Base-by-base conservation (phyloP, 2,888 invertebrate genomes). In the Lampropteryx suffumata region DNA sequence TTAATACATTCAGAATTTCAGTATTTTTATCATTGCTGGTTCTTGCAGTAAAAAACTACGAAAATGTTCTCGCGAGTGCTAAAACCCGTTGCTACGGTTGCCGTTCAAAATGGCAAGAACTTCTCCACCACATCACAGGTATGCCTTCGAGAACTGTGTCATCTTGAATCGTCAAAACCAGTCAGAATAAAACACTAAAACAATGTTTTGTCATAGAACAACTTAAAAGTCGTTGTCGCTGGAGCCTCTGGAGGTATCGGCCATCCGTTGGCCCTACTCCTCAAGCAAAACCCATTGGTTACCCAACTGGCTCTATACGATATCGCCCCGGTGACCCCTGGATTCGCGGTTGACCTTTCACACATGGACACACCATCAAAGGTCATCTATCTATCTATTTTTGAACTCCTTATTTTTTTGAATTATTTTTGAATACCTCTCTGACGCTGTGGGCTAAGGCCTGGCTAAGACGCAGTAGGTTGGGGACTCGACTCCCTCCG, bases 191-290 rank as follows among this genome's bases (percentile, higher is more conserved):
- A 17, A 17, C 9, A 3, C 0, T 2, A 41, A 10, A 37, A 40
- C 30, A 21, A 28, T n/a, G 8, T 35, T 42, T 14, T 47, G 55
- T 68, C 70, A 59, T 67, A 97, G 97, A 93, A 92, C 65, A 94
- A 96, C 91, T 94, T 93, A 73, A 98, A 98, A 93, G 99, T 99
- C 41, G 96, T 97, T 61, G 97, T 99, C 55, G 94, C 98, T 81
- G 99, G 99, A 46, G 99, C 99, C 0, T 93, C 96, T 66, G 99
- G 99, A 56, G 99, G 99, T 48, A 99, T 99, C 77, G 99, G 99
- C 2, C 99, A 99, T 87, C 99, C 99, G 7, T 84, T 99, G 68
- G 95, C 98, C 6, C 92, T 99, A 57, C 92, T 99, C 33, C 88
- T 99, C 65, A 99, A 99, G 90, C 94, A 95, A 69, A 97, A 97